Conservation (phyloP, 2,888 invertebrate genomes). For the Synanthedon myopaeformis region DNA sequence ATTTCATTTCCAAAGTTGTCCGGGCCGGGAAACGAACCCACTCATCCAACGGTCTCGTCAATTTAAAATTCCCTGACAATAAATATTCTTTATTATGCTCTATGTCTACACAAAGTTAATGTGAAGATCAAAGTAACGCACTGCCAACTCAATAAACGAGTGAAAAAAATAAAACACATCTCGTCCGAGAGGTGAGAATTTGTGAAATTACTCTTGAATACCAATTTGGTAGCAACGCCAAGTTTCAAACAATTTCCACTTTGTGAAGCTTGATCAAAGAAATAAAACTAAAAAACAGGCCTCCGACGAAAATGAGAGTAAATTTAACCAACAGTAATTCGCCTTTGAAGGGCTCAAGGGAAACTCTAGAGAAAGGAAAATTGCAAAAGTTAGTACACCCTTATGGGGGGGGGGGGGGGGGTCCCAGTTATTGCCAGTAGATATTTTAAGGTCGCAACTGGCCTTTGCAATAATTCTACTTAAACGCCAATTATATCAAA, state of each 20-base stretch:
- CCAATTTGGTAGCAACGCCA: constrained; percentile 44
- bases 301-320: constrained; percentile 55
- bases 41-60: too few species aligned
- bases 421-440: constrained; percentile 40
- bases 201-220: constrained; percentile 56
- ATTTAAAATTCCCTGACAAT: too few species aligned
- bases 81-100: too few species aligned
- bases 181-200: constrained; percentile 46
- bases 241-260: constrained; percentile 64
- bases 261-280: constrained; percentile 63
- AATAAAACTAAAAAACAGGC: constrained; percentile 65
- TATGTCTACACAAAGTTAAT: neutral
- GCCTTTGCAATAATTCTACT: constrained; percentile 22
- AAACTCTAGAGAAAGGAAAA: constrained; percentile 51
- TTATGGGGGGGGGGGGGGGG: too few species aligned
- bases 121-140: neutral
- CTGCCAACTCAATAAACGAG: neutral
- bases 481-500: constrained; percentile 28
- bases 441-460: constrained; percentile 31
- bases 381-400: constrained; percentile 64
- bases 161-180: neutral
- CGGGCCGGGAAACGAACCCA: too few species aligned
- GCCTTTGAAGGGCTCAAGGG: constrained; percentile 58
- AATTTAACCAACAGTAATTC: constrained; percentile 67
- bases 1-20: too few species aligned